Evolutionary conservation across 2,888 invertebrate genomes (phyloP).

Genomic region (Oscheius onirici): DNA sequence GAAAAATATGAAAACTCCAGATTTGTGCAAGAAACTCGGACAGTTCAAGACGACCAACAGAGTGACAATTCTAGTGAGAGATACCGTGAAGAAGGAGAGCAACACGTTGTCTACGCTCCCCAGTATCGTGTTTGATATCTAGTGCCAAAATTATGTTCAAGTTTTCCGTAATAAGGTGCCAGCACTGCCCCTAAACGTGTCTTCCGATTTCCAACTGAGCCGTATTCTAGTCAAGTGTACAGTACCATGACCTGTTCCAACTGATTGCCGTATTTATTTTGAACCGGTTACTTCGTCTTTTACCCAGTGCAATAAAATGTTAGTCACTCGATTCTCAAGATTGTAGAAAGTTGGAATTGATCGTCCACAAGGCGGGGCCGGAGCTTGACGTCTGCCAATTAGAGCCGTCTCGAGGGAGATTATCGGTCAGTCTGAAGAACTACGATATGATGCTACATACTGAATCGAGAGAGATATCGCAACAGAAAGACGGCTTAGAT

Average conservation of each 20-base stretch:
- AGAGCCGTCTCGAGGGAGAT: too few species aligned
- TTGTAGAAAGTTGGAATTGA: too few species aligned
- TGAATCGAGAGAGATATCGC: too few species aligned
- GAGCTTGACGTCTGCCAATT: too few species aligned
- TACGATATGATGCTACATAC: too few species aligned
- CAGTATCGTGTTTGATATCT: constrained; percentile 42
- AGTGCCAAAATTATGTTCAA: background rate
- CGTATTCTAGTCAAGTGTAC: constrained; percentile 21
- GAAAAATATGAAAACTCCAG: constrained; percentile 27
- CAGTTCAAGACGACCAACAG: constrained; percentile 34
- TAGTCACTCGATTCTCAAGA: too few species aligned
- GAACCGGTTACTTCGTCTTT: background rate
- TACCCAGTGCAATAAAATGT: constrained; percentile 9
- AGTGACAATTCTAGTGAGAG: constrained; percentile 41
- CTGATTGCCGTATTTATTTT: constrained; percentile 3
- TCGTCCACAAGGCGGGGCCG: too few species aligned
- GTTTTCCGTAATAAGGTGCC: background rate
- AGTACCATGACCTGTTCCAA: background rate
- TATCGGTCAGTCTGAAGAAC: too few species aligned
- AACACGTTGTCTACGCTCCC: constrained; percentile 47
- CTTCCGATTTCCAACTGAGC: background rate
- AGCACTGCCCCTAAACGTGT: constrained; percentile 14
- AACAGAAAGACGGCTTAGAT: too few species aligned
- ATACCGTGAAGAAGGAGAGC: constrained; percentile 47
- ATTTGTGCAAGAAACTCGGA: constrained; percentile 45